Evolutionary conservation across 2,797 vertebrate genomes (phyloP), one percentile per base, ranked within the genome.

Genomic region (Liparis tanakae): DNA sequence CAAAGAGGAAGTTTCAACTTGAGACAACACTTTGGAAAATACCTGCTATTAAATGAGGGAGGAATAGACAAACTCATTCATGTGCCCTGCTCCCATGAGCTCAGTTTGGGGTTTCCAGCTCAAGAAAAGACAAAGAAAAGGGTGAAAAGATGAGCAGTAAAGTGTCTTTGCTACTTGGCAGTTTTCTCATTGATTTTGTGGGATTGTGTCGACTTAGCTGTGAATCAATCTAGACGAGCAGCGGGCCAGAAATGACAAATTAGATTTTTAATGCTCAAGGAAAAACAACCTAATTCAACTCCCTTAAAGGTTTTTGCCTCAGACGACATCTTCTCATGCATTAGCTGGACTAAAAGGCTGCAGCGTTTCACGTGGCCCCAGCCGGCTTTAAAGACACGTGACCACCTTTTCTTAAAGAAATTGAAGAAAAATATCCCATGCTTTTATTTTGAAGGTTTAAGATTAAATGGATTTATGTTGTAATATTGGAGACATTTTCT

Each of bases 1-100:
- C 55, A 66, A 25, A 79, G 72, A 75, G 80, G 82, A 88, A 68
- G 53, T 84, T 81, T 85, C 56, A 65, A 60, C n/a, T 36, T 20
- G 57, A 50, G 25, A 72, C 59, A 53, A 43, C 60, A 78, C 22
- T 83, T 74, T 78, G 60, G 72, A 86, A 87, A 89, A 65, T 64
- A 81, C 67, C 58, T 12, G 39, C 55, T 15, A 44, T 37, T 36
- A 67, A 30, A 70, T 33, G 34, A 72, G 37, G 36, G 22, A 56
- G 69, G 44, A 69, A 34, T 36, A 66, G 55, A 72, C 43, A 51
- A 8, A 76, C 13, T 72, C 6, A 13, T 58, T 73, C 10, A 1
- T 22, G 54, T 7, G 20, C 73, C 37, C 53, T 58, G 13, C 50
- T 70, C 22, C 33, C 10, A 39, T 44, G 25, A 50, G n/a, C 54